Conservation (phyloP, 2,888 invertebrate species). For the Dolichopus griseipennis region DNA sequence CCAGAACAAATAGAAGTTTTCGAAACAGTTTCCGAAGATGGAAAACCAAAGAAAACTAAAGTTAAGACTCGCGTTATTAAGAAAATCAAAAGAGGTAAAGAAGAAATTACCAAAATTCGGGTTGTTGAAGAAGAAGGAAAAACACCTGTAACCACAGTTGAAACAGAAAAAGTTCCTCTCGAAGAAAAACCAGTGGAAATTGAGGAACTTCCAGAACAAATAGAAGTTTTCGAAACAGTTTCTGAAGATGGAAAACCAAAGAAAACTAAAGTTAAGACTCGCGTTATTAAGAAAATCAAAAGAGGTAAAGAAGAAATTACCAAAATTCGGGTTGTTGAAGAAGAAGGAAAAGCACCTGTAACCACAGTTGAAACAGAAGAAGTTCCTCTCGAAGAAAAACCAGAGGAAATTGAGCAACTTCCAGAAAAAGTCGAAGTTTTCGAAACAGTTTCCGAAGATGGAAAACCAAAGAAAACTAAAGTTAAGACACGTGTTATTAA, state of each 20-base stretch:
- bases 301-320: conserved; percentile 35
- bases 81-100: conserved; percentile 26
- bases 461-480: conserved; percentile 29
- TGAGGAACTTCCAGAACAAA: conserved; percentile 34
- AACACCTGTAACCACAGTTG: conserved; percentile 37
- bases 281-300: conserved; percentile 35
- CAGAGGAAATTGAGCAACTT: conserved; percentile 31
- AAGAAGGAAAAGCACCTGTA: conserved; percentile 34
- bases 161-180: conserved; percentile 12
- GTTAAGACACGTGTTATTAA: conserved; percentile 36
- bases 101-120: conserved; percentile 32
- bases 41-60: conserved; percentile 34
- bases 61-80: conserved; percentile 29
- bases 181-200: conserved; percentile 18
- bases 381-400: conserved; percentile 22
- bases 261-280: conserved; percentile 29
- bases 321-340: conserved; percentile 38
- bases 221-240: conserved; percentile 39
- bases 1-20: conserved; percentile 29
- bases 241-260: conserved; percentile 38
- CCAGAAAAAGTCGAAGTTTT: conserved; percentile 29
- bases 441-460: conserved; percentile 20
- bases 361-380: conserved; percentile 27
- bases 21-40: conserved; percentile 34
- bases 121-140: conserved; percentile 33